Evolutionary conservation across 2,113 vertebrate species (phyloP).

Genomic region (Callochromis pleurospilus): DNA sequence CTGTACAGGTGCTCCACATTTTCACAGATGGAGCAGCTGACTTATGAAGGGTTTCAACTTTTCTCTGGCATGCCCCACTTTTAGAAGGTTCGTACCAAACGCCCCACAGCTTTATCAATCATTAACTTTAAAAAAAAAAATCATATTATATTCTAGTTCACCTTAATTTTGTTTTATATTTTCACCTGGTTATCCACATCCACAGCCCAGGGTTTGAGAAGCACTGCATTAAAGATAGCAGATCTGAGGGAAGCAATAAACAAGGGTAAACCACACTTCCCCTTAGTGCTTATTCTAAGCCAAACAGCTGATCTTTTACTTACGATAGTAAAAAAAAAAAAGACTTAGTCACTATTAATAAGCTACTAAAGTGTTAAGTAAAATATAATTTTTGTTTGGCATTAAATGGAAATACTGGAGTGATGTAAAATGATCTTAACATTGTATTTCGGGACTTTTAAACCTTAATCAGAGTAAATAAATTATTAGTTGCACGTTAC

Average conservation of each 20-base stretch:
- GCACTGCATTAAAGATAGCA: background rate
- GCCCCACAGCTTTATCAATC: background rate
- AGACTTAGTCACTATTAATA: background rate
- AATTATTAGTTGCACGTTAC: background rate
- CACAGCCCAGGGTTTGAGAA: background rate
- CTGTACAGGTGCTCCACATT: background rate
- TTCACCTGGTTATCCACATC: background rate
- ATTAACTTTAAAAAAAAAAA: background rate
- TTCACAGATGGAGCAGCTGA: background rate
- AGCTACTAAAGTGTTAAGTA: background rate
- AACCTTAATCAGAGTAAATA: background rate
- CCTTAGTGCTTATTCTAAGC: background rate
- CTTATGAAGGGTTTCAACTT: background rate
- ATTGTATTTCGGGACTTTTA: background rate
- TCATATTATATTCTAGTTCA: background rate
- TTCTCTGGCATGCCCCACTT: accelerated
- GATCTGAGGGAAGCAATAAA: background rate
- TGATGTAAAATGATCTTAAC: background rate
- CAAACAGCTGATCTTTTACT: background rate
- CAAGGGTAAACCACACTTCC: background rate
- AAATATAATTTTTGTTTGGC: background rate
- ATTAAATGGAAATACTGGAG: background rate
- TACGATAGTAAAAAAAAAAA: background rate
- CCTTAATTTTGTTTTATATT: background rate
- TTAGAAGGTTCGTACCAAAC: background rate